Conservation (phyloP, 2,113 vertebrate genomes). For the rabbit (Oryctolagus cuniculus) region mOryCun1.1 NC_091433.1:164697001-164697500, state of each 20-base stretch:
- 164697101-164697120: background rate
- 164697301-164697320: background rate
- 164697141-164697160: background rate
- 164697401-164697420: background rate
- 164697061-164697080: background rate
- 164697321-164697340: too few species aligned
- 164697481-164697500: background rate
- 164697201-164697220: background rate
- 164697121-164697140: background rate
- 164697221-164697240: background rate
- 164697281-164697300: background rate
- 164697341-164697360: background rate
- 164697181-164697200: background rate
- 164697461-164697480: background rate
- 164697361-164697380: background rate
- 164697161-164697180: background rate
- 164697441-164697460: background rate
- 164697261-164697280: background rate
- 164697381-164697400: background rate
- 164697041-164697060: background rate
- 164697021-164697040: background rate
- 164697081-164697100: background rate
- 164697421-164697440: background rate
- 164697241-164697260: background rate
- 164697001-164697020: background rate